phyloP scores from a whole-genome alignment of 1,140 invertebrate genomes.

The Danaus melanippus region DNA sequence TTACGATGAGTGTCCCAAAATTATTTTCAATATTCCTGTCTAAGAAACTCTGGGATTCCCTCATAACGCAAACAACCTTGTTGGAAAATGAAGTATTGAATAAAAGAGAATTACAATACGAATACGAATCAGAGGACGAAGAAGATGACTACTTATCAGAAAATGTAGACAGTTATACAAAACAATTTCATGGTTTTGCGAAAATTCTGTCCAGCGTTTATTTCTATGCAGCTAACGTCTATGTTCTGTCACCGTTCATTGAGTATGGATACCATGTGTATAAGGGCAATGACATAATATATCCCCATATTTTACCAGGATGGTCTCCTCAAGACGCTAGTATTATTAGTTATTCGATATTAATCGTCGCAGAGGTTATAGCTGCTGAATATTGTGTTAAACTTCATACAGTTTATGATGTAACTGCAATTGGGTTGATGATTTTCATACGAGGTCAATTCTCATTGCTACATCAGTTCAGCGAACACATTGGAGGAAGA shows the following conservation, averaged over 20 bases:
- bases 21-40: conserved; percentile 26
- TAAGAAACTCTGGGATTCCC: conserved; percentile 25
- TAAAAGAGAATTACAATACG: conserved; percentile 9
- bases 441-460: conserved; percentile 53
- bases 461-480: conserved; percentile 30
- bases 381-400: conserved; percentile 39
- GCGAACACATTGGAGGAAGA: conserved; percentile 36
- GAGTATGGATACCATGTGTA: conserved; percentile 27
- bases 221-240: conserved; percentile 33
- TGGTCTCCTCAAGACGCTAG: conserved; percentile 35
- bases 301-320: conserved; percentile 42
- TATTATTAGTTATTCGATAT: conserved; percentile 31
- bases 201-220: conserved; percentile 34
- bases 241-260: conserved; percentile 40
- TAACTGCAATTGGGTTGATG: conserved; percentile 42
- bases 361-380: conserved; percentile 30
- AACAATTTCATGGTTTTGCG: conserved; percentile 27
- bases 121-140: conserved; percentile 40
- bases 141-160: conserved; percentile 19
- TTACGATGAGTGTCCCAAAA: conserved; percentile 45
- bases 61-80: conserved; percentile 25
- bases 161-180: conserved; percentile 32
- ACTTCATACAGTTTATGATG: conserved; percentile 44
- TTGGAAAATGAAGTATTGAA: conserved; percentile 34
- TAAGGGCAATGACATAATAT: conserved; percentile 12